Base-by-base conservation (phyloP, 2,113 vertebrate genomes). In the Chiloscyllium plagiosum region DNA sequence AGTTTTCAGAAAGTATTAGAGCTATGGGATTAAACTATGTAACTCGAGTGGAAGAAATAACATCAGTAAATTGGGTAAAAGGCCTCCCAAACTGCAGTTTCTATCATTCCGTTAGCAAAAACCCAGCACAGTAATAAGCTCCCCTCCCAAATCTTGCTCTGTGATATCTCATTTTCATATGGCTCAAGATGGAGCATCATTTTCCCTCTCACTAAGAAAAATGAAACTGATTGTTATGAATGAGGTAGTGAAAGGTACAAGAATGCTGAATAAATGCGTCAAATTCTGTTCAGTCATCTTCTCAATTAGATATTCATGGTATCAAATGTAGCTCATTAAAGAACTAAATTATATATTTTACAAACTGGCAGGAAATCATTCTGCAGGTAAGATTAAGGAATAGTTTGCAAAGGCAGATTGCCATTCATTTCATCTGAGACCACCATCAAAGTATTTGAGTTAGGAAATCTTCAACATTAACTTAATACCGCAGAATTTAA, bases 311-410 rank as follows among this genome's bases (percentile, higher is more conserved):
- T 65, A 66, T 66, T 10, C 89, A 66, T 93, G 61, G 61, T 33
- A 93, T n/a, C 29, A 68, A 66, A 93, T 37, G 19, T 93, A 33
- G 89, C n/a, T 93, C 61, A 93, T 66, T 61, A 66, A 56, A 65
- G 17, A 19, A 93, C 65, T 66, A 22, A 92, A 37, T 92, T 92
- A 66, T 92, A 92, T 33, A 37, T n/a, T 22, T 66, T 92, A 92
- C 89, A 29, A 66, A 66, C 33, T 42, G 61, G 61, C 61, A 93
- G 61, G 61, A 93, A 92, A 93, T 66, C n/a, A 93, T 66, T 61
- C 89, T 66, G 33, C n/a, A 66, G 89, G 33, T 93, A 93, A 66
- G 61, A 93, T 93, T 61, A 93, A 93, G 19, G 61, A 93, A 66
- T 66, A 37, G 19, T 93, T 66, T 42, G 20, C 56, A 65, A n/a